Base-by-base conservation (phyloP, 2,113 vertebrate genomes). In the Ptychochromis oligacanthus region DNA sequence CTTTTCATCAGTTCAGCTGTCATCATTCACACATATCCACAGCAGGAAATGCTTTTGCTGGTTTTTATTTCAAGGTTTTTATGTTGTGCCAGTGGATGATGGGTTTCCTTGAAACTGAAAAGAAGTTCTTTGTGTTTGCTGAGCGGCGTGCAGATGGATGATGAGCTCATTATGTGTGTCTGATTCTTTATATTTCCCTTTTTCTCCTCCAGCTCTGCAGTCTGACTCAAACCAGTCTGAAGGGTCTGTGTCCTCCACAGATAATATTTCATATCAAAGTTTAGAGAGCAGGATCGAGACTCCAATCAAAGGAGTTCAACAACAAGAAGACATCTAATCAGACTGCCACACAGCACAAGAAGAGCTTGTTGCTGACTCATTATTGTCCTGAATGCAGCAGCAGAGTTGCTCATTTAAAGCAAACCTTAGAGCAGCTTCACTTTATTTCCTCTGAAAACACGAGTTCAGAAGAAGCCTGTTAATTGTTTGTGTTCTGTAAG, bases 1-100 rank as follows among this genome's bases (percentile, higher is more conserved):
- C 28, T 31, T 31, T 3, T 31, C 28, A 31, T 4, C 28, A 31
- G 28, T 4, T 31, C 28, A 31, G 28, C 54, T 55, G 46, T 4
- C 20, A n/a, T 10, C 54, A n/a, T n/a, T 55, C 54, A 55, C 9
- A 10, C 5, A 18, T 18, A 54, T 3, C 9, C 0, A 1, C 40
- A 49, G 15, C 43, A 49, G 40, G 65, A 72, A 65, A 38, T 65
- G 62, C 36, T 24, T 65, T 7, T 3, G 1, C 62, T 65, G 7
- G n/a, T 13, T 65, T 3, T 17, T 43, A 22, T 17, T 17, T 43
- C 22, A 43, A 65, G 36, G 13, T 6, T 65, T 13, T 43, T n/a
- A 7, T 65, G 36, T 65, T 65, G 13, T 65, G 62, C 43, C n/a
- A 43, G 62, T 43, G 62, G 7, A 36, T 65, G 38, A 22, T n/a